Conservation (phyloP, 2,113 vertebrate species). For the Brachypodius melanocephalos region DNA sequence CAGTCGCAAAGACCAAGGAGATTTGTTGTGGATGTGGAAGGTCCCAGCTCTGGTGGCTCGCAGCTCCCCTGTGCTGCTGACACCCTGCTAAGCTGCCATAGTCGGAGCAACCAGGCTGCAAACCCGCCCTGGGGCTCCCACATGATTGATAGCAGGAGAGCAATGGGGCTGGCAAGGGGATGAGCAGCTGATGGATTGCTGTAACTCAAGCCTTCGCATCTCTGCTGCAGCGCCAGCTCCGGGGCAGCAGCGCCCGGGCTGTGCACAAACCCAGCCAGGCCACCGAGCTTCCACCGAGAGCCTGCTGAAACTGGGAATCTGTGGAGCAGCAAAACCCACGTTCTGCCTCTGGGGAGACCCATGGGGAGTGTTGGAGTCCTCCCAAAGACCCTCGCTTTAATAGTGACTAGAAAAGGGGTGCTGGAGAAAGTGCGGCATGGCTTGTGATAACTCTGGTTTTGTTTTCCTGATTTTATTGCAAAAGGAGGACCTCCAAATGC, state of each 20-base stretch:
- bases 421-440: accelerated
- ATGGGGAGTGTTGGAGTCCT: accelerated
- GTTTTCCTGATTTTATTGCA: background rate
- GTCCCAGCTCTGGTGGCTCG: accelerated
- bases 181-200: constrained; percentile 27
- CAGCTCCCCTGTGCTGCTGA: background rate
- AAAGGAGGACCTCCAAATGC: background rate
- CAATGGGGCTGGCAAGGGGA: background rate
- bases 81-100: background rate
- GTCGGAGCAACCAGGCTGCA: background rate
- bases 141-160: background rate
- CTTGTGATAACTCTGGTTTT: background rate
- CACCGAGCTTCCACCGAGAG: background rate
- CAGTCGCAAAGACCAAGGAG: background rate
- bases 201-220: background rate
- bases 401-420: background rate
- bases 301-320: background rate
- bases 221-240: background rate
- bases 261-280: background rate
- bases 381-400: background rate
- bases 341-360: background rate
- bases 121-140: background rate
- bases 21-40: background rate
- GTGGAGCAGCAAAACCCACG: background rate
- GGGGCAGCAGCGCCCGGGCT: background rate